phyloP scores from a whole-genome alignment of 2,797 vertebrate genomes.

The Schizopygopsis malacanthus region DNA sequence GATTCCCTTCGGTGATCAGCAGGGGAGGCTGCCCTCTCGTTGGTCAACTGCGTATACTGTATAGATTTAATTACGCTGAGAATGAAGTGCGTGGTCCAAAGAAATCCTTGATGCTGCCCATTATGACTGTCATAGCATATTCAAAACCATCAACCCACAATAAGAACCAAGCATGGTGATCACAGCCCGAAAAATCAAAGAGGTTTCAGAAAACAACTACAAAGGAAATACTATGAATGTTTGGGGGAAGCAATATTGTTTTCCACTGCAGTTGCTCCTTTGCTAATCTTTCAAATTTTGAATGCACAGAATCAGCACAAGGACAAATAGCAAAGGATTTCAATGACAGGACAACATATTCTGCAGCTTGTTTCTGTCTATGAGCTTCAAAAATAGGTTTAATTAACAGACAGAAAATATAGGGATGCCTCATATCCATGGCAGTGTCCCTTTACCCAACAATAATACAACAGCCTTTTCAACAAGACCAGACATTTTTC shows the following conservation, averaged over 20 bases:
- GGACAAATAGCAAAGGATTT: slow-evolving; percentile 69
- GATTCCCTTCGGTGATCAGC: slow-evolving; percentile 72
- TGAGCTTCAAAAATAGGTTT: slow-evolving; percentile 57
- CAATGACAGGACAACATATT: slow-evolving; percentile 42
- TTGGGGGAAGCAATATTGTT: slow-evolving; percentile 41
- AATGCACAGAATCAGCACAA: slow-evolving; percentile 54
- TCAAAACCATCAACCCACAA: slow-evolving; percentile 64
- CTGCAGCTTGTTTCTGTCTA: slow-evolving; percentile 19
- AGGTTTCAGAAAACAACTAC: slow-evolving; percentile 64
- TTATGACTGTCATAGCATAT: slow-evolving; percentile 64
- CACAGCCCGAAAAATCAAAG: slow-evolving; percentile 46
- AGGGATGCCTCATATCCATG: slow-evolving; percentile 68
- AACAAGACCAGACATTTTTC: background rate
- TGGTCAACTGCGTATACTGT: slow-evolving; percentile 66
- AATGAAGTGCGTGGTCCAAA: slow-evolving; percentile 58
- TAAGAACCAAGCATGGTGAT: slow-evolving; percentile 62
- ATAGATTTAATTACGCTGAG: slow-evolving; percentile 71
- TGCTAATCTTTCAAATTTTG: slow-evolving; percentile 17
- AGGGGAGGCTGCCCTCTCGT: slow-evolving; percentile 61
- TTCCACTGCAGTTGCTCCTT: slow-evolving; percentile 31
- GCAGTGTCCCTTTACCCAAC: slow-evolving; percentile 67
- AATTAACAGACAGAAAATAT: slow-evolving; percentile 61
- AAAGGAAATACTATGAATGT: slow-evolving; percentile 51
- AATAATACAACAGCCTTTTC: slow-evolving; percentile 59
- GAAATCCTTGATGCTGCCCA: slow-evolving; percentile 56